A percentile compares a stretch with the other conserved stretches of the same genome.
phyloP scores from a whole-genome alignment of 2,797 vertebrate species.

The Prunella strophiata region DNA sequence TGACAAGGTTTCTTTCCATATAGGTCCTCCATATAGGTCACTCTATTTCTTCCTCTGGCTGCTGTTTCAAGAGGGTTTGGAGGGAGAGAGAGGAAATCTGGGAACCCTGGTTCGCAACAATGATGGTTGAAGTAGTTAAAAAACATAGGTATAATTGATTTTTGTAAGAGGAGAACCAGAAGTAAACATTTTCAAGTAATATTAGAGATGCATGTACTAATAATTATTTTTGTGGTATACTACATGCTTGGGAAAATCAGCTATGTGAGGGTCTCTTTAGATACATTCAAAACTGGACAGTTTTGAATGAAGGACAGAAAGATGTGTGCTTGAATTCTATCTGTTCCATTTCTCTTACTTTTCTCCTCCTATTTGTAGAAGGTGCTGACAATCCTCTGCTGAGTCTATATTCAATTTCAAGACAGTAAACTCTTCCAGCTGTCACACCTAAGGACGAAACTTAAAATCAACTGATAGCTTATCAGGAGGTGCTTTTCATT shows the following conservation, averaged over 20 bases:
- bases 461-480: not conserved
- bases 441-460: not conserved
- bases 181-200: not conserved
- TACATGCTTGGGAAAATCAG: not conserved
- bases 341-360: not conserved
- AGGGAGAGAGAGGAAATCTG: not conserved
- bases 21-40: not conserved
- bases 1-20: not conserved
- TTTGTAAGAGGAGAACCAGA: not conserved
- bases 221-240: not conserved
- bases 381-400: not conserved
- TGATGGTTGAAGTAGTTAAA: not conserved
- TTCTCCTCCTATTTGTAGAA: not conserved
- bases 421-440: constrained; percentile 4
- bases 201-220: not conserved
- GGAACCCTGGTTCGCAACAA: not conserved
- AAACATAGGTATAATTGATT: not conserved
- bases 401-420: not conserved
- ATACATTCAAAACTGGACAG: not conserved
- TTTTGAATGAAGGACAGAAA: not conserved
- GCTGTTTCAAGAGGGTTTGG: not conserved
- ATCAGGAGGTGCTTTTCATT: not conserved
- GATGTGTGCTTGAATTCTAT: not conserved
- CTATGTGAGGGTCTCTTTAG: not conserved
- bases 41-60: not conserved